Percentiles rank a stretch among this genome's conserved stretches.
Evolutionary conservation across 1,140 invertebrate genomes (phyloP).

Genomic region (Drosophila jambulina): DNA sequence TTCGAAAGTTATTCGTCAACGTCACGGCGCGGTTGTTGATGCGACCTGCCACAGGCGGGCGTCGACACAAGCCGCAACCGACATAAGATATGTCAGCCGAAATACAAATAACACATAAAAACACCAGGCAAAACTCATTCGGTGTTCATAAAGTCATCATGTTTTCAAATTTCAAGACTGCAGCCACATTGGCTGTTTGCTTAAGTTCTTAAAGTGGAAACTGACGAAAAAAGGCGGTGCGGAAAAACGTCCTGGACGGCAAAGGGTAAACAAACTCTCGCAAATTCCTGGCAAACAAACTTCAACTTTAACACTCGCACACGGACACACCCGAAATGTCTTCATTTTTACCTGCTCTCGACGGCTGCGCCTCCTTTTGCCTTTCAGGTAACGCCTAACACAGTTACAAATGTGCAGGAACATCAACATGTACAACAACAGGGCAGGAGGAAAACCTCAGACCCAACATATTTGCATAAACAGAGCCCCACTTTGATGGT

Average conservation of each 20-base stretch:
- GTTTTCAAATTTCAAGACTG: slow-evolving; percentile 67
- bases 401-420: slow-evolving; percentile 54
- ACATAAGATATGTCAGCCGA: slow-evolving; percentile 45
- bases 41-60: slow-evolving; percentile 32
- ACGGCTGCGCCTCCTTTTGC: slow-evolving; percentile 29
- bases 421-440: slow-evolving; percentile 42
- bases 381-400: slow-evolving; percentile 50
- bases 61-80: slow-evolving; percentile 30
- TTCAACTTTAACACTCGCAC: slow-evolving; percentile 43
- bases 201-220: slow-evolving; percentile 57
- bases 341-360: slow-evolving; percentile 58
- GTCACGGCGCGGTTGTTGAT: slow-evolving; percentile 53
- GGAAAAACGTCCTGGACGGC: slow-evolving; percentile 28
- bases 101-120: slow-evolving; percentile 13
- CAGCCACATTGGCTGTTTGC: slow-evolving; percentile 45
- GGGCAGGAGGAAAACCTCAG: slow-evolving; percentile 50
- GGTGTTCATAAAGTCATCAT: slow-evolving; percentile 74
- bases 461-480: slow-evolving; percentile 74
- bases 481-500: slow-evolving; percentile 57
- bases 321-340: slow-evolving; percentile 59
- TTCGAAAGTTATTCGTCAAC: slow-evolving; percentile 73
- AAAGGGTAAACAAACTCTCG: slow-evolving; percentile 61
- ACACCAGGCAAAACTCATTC: slow-evolving; percentile 32
- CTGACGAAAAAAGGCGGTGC: slow-evolving; percentile 40
- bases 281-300: slow-evolving; percentile 58